Conservation (phyloP, 1,140 invertebrate species). For the Hypsibius dujardini region DNA sequence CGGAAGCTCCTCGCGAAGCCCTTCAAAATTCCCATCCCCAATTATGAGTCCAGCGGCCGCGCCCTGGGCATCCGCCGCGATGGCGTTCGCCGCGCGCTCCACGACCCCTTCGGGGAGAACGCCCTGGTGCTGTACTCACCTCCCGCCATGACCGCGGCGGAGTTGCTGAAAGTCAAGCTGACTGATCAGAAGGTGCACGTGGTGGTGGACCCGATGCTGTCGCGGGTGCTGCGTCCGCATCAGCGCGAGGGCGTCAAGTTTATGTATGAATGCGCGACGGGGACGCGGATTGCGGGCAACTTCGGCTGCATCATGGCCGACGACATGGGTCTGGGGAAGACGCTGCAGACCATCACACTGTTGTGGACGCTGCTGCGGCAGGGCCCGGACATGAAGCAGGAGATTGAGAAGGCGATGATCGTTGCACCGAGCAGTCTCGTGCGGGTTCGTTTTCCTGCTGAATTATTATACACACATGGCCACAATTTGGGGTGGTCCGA, state of each 20-base stretch:
- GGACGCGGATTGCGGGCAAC: slow-evolving; percentile 62
- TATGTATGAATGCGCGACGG: slow-evolving; percentile 98
- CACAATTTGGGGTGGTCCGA: too few species aligned
- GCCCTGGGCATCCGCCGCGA: slow-evolving; percentile 52
- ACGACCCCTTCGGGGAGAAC: slow-evolving; percentile 82
- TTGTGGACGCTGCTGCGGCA: slow-evolving; percentile 83
- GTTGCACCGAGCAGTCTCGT: slow-evolving; percentile 86
- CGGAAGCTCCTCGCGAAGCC: slow-evolving; percentile 63
- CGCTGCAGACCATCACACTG: slow-evolving; percentile 89
- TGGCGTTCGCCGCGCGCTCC: slow-evolving; percentile 52
- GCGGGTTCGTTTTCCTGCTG: not conserved
- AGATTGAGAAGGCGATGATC: slow-evolving; percentile 64
- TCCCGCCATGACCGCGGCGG: slow-evolving; percentile 58
- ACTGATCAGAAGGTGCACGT: slow-evolving; percentile 59
- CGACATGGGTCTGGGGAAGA: slow-evolving; percentile 93
- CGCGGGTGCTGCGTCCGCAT: slow-evolving; percentile 81
- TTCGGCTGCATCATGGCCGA: slow-evolving; percentile 97
- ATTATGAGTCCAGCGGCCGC: slow-evolving; percentile 53
- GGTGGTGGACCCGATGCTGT: slow-evolving; percentile 78
- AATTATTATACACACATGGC: not conserved
- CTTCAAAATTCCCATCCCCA: slow-evolving; percentile 82
- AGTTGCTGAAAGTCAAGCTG: slow-evolving; percentile 35
- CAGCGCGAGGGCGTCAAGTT: slow-evolving; percentile 98
- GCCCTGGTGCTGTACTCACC: slow-evolving; percentile 78
- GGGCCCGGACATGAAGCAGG: slow-evolving; percentile 39